Evolutionary conservation across 2,797 vertebrate genomes (phyloP), one percentile per base, ranked within the genome.

Genomic region (Podarcis lilfordi): DNA sequence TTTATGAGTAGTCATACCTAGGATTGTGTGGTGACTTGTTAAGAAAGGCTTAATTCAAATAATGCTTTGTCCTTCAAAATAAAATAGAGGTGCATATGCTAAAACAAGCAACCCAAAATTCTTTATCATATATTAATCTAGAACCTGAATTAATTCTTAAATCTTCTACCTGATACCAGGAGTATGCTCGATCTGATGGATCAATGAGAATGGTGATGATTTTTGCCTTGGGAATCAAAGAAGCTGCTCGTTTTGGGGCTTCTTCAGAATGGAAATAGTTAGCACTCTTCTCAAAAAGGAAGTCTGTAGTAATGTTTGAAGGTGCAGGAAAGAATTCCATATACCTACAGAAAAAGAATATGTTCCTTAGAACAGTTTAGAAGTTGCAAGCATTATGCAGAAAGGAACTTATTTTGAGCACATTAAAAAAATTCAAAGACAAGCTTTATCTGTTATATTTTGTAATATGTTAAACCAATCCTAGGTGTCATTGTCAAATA

Each of bases 191-290:
- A 96, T 99, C 99, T 0, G 98, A 98, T 0, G 98, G 98, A 93
- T 99, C 98, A 80, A 99, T 99, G 89, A 99, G 98, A 94, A 99
- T 98, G 84, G 98, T 99, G 96, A 99, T 98, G 95, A 99, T 98
- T 96, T 99, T 99, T 95, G 98, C 98, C 94, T 99, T 99, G 84
- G 99, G 98, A 81, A 99, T 95, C 88, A 99, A 97, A 84, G 98
- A 98, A 80, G 98, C 98, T 8, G 97, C 98, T 92, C 98, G 96
- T 87, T 93, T 98, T 25, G 99, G 98, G 43, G 98, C 97, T 80
- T 99, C 99, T 95, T 99, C 98, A 10, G 98, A 99, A 76, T 99
- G 98, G 95, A 99, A 99, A 96, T 99, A 99, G 96, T 98, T 99
- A 87, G 98, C 98, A 75, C 98, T 99, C 95, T 99, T 99, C 96